Evolutionary conservation across 2,113 vertebrate species (phyloP).

Genomic region (Phainopepla nitens): DNA sequence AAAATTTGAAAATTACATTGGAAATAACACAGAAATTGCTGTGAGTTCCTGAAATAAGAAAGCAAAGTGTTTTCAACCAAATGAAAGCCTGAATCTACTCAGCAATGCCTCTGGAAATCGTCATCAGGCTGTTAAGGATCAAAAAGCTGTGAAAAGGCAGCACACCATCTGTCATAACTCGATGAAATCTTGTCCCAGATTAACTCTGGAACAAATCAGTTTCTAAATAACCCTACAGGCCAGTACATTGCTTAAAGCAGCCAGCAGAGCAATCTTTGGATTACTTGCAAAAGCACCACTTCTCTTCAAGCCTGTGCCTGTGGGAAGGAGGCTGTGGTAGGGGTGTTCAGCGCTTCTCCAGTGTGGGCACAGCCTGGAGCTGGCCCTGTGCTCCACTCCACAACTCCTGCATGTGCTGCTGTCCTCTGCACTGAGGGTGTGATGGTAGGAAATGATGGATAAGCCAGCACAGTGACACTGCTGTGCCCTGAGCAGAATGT

Average conservation of each 20-base stretch:
- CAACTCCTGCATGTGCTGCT: rapidly evolving
- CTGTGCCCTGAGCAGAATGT: not conserved
- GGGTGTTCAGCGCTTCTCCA: not conserved
- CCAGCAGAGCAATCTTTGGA: not conserved
- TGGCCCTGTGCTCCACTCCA: not conserved
- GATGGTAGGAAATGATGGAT: not conserved
- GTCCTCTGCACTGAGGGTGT: not conserved
- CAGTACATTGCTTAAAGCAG: not conserved
- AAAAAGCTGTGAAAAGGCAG: not conserved
- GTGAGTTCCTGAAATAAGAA: not conserved
- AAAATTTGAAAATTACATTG: not conserved
- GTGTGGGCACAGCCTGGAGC: not conserved
- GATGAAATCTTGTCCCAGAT: not conserved
- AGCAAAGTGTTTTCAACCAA: rapidly evolving
- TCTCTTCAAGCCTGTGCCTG: not conserved
- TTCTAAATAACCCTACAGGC: not conserved
- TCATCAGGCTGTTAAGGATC: not conserved
- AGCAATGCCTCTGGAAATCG: not conserved
- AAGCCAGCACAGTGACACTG: not conserved
- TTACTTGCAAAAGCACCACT: not conserved
- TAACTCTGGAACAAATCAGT: not conserved
- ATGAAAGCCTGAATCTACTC: not conserved
- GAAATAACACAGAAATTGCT: not conserved
- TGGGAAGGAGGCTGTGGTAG: not conserved
- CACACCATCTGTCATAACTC: not conserved